These are phyloP conservation scores for Meteorus sp. DNA, from an alignment of 1,140 invertebrate genomes.

Conservation along the genomic window DNA sequence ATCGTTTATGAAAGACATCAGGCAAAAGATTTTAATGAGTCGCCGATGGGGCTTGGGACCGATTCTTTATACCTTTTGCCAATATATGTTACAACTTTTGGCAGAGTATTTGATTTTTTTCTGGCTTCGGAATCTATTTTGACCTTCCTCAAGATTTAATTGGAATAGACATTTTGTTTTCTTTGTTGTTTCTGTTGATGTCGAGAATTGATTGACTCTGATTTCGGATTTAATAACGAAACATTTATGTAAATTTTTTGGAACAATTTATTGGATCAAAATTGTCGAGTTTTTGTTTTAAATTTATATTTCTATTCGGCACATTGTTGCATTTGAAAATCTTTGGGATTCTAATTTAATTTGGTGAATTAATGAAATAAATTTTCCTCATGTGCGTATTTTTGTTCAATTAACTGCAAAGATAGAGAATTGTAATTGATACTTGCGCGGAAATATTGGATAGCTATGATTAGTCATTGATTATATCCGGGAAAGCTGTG, in stretches of 20 bases:
- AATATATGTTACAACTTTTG: slow-evolving; percentile 12
- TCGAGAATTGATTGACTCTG: too few species aligned
- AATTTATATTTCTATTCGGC: too few species aligned
- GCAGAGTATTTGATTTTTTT: slow-evolving; percentile 10
- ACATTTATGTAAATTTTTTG: not conserved
- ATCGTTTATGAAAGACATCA: slow-evolving; percentile 16
- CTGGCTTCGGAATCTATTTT: slow-evolving; percentile 2
- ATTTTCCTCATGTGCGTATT: too few species aligned
- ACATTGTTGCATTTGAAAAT: too few species aligned
- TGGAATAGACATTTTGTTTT: too few species aligned
- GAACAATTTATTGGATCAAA: too few species aligned
- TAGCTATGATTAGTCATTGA: slow-evolving; percentile 13
- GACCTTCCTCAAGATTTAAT: slow-evolving; percentile 20
- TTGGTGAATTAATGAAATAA: too few species aligned
- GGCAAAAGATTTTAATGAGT: slow-evolving; percentile 8
- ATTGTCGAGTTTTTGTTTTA: too few species aligned
- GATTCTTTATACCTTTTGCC: too few species aligned
- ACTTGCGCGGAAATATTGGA: slow-evolving; percentile 2
- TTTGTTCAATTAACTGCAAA: not conserved
- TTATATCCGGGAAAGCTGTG: slow-evolving; percentile 16
- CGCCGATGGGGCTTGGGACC: slow-evolving; percentile 1
- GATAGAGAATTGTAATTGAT: not conserved
- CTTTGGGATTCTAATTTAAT: too few species aligned
- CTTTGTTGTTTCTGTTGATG: too few species aligned
- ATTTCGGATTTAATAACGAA: too few species aligned